Conservation (phyloP, 2,797 vertebrate species). For the Chromis chromis region DNA sequence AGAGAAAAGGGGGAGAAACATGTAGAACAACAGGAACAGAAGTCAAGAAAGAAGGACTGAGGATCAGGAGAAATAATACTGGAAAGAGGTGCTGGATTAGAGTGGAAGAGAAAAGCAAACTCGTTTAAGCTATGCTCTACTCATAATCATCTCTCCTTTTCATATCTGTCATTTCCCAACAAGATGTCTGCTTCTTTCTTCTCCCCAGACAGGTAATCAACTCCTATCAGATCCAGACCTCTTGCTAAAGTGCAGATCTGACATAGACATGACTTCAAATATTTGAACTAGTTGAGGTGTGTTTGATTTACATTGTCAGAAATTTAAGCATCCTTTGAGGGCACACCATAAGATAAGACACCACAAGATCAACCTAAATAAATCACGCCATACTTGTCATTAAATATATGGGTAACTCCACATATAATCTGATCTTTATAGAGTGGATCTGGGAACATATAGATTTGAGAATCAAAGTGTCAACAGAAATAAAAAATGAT, state of each 20-base stretch:
- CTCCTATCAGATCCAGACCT: conserved; percentile 61
- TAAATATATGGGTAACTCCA: conserved; percentile 20
- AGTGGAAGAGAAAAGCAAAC: conserved; percentile 42
- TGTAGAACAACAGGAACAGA: background rate
- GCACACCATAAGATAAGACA: conserved; percentile 33
- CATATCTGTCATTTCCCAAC: conserved; percentile 53
- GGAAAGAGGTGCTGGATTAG: conserved; percentile 24
- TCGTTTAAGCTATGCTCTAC: conserved; percentile 28
- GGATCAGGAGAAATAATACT: conserved; percentile 32
- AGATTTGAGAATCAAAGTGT: conserved; percentile 19
- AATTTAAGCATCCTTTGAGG: conserved; percentile 34
- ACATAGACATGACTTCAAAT: conserved; percentile 38
- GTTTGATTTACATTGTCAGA: conserved; percentile 50
- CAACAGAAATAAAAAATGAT: background rate
- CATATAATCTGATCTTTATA: conserved; percentile 10
- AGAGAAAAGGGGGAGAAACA: background rate
- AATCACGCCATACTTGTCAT: conserved; percentile 21
- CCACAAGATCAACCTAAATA: conserved; percentile 20
- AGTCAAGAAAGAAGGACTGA: conserved; percentile 2
- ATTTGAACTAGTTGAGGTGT: conserved; percentile 47
- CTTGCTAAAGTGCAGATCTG: conserved; percentile 44
- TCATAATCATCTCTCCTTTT: conserved; percentile 47
- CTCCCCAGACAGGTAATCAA: conserved; percentile 64
- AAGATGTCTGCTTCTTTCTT: conserved; percentile 50
- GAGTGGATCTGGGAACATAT: background rate